Evolutionary conservation across 2,113 vertebrate genomes (phyloP).

Genomic region (Corythornis cristatus): DNA sequence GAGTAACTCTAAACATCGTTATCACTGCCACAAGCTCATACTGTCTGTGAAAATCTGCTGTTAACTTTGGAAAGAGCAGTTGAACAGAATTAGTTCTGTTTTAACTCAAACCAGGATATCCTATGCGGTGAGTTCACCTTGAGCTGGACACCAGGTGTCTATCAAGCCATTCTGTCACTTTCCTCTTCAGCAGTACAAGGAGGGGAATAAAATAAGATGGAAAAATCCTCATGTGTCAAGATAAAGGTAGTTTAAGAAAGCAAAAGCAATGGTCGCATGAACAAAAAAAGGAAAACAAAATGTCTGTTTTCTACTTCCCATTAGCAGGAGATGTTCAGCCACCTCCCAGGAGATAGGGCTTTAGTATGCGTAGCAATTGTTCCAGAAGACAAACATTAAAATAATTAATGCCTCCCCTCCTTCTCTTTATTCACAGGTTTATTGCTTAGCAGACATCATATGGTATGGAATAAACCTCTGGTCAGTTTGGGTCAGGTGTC

Average conservation of each 20-base stretch:
- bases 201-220: not conserved
- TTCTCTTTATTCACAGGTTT: not conserved
- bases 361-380: rapidly evolving
- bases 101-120: too few relatives aligned
- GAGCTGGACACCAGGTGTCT: not conserved
- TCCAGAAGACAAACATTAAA: not conserved
- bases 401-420: not conserved
- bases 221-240: rapidly evolving
- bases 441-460: not conserved
- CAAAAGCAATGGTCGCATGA: rapidly evolving
- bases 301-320: not conserved
- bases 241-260: not conserved
- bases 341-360: not conserved
- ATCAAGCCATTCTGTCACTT: not conserved
- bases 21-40: too few relatives aligned
- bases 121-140: not conserved
- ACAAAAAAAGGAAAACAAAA: not conserved
- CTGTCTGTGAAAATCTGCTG: too few relatives aligned
- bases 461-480: not conserved
- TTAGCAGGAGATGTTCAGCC: rapidly evolving
- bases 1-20: too few relatives aligned
- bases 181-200: not conserved
- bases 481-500: not conserved
- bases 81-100: too few relatives aligned
- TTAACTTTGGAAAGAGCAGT: too few relatives aligned